phyloP scores from a whole-genome alignment of 2,888 invertebrate species.

The Trilocha varians region DNA sequence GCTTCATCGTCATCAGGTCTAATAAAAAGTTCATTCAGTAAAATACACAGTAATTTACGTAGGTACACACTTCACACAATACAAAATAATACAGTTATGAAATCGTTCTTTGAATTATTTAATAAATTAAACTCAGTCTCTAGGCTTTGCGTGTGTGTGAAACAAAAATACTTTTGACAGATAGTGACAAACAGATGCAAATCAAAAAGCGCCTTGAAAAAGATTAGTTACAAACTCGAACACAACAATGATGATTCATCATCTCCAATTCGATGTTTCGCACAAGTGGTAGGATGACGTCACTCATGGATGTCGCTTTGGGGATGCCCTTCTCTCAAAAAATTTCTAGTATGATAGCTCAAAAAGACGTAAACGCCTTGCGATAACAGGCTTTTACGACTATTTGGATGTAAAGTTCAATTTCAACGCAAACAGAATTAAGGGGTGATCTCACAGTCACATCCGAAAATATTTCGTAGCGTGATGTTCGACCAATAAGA shows the following conservation, averaged over 20 bases:
- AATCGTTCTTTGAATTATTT: conserved; percentile 15
- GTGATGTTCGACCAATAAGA: conserved; percentile 58
- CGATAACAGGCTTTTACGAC: conserved; percentile 26
- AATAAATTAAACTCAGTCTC: conserved; percentile 16
- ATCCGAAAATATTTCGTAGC: conserved; percentile 47
- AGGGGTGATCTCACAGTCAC: conserved; percentile 62
- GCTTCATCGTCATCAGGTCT: conserved; percentile 72
- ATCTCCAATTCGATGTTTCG: conserved; percentile 33
- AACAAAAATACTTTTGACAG: conserved; percentile 46
- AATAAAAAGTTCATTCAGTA: conserved; percentile 18
- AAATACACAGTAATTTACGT: conserved; percentile 26
- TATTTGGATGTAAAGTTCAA: conserved; percentile 31
- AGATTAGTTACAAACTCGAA: conserved; percentile 43
- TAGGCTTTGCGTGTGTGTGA: conserved; percentile 30
- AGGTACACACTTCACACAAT: conserved; percentile 30
- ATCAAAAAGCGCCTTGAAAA: conserved; percentile 41
- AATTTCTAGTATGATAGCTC: conserved; percentile 30
- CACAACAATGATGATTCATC: conserved; percentile 68
- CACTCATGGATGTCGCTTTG: conserved; percentile 37
- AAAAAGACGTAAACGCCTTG: conserved; percentile 47
- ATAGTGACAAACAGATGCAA: conserved; percentile 39
- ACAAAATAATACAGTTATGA: neutral
- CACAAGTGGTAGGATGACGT: conserved; percentile 36
- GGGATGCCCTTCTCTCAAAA: conserved; percentile 69
- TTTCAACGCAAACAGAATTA: conserved; percentile 34